Percentiles rank a stretch among this genome's conserved stretches.
These are phyloP conservation scores for Boleophthalmus pectinirostris DNA, from an alignment of 2,113 vertebrate genomes.

Conservation along the genomic window DNA sequence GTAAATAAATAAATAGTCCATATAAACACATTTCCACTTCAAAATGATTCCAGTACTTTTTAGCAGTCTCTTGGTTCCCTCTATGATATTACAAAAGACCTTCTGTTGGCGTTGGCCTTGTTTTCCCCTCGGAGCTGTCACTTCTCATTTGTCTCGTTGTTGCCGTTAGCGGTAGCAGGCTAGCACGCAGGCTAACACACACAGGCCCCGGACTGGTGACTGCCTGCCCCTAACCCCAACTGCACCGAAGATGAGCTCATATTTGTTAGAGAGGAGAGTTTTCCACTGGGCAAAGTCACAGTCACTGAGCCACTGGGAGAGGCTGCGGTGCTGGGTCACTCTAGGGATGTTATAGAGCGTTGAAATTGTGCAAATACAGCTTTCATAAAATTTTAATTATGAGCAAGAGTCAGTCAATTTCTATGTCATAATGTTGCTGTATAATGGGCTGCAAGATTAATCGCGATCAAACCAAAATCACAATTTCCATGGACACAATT, in stretches of 20 bases:
- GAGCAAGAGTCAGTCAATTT: too few species aligned
- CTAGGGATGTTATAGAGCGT: slow-evolving; percentile 13
- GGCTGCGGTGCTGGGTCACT: slow-evolving; percentile 21
- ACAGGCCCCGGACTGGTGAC: slow-evolving; percentile 44
- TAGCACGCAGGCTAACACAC: slow-evolving; percentile 9
- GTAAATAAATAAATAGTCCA: not conserved
- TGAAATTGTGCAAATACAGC: not conserved
- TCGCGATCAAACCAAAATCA: too few species aligned
- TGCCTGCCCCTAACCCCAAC: slow-evolving; percentile 16
- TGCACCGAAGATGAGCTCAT: slow-evolving; percentile 64
- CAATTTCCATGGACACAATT: too few species aligned
- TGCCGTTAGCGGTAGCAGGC: slow-evolving; percentile 58
- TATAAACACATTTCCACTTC: not conserved
- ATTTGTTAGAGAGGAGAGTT: slow-evolving; percentile 59
- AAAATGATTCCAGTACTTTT: not conserved
- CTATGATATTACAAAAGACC: slow-evolving; percentile 32
- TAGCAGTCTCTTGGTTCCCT: not conserved
- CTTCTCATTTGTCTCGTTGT: slow-evolving; percentile 67
- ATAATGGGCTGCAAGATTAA: too few species aligned
- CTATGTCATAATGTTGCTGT: too few species aligned
- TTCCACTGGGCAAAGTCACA: slow-evolving; percentile 71
- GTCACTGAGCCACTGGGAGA: slow-evolving; percentile 31
- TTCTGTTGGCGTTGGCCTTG: slow-evolving; percentile 59
- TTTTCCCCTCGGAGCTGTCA: slow-evolving; percentile 71
- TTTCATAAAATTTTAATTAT: too few species aligned